Conservation (phyloP, 2,888 invertebrate species). For the Tetanocera ferruginea region DNA sequence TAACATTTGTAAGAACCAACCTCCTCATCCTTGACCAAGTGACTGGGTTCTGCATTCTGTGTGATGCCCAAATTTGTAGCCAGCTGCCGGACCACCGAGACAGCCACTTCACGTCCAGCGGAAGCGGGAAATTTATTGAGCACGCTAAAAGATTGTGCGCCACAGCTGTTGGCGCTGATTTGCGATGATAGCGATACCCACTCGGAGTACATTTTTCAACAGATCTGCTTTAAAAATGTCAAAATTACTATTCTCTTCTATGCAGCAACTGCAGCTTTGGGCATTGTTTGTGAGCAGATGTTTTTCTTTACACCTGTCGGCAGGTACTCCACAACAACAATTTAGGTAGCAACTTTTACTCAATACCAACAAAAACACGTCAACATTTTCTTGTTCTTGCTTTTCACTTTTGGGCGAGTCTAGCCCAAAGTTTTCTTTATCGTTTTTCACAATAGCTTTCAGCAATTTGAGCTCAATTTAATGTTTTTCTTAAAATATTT, state of each 20-base stretch:
- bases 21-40: conserved; percentile 86
- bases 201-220: conserved; percentile 72
- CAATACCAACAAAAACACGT: background rate
- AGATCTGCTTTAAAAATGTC: too few relatives aligned
- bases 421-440: background rate
- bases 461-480: background rate
- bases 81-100: conserved; percentile 75
- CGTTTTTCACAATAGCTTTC: background rate
- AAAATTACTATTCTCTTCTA: too few relatives aligned
- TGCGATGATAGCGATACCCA: conserved; percentile 72
- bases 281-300: conserved; percentile 4
- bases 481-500: background rate
- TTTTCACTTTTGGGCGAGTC: background rate
- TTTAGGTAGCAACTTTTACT: background rate
- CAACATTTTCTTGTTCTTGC: background rate
- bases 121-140: conserved; percentile 74
- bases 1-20: conserved; percentile 68
- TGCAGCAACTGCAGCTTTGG: background rate
- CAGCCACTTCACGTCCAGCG: conserved; percentile 75
- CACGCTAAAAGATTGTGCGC: conserved; percentile 72
- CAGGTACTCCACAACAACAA: background rate
- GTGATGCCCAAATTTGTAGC: conserved; percentile 78
- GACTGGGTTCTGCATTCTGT: conserved; percentile 87
- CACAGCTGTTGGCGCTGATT: conserved; percentile 70
- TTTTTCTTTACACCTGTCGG: background rate